Percentiles rank a stretch among this genome's conserved stretches.
These are phyloP conservation scores for Ammodytes marinus DNA, from an alignment of 2,113 vertebrate species.

Conservation along the genomic window DNA sequence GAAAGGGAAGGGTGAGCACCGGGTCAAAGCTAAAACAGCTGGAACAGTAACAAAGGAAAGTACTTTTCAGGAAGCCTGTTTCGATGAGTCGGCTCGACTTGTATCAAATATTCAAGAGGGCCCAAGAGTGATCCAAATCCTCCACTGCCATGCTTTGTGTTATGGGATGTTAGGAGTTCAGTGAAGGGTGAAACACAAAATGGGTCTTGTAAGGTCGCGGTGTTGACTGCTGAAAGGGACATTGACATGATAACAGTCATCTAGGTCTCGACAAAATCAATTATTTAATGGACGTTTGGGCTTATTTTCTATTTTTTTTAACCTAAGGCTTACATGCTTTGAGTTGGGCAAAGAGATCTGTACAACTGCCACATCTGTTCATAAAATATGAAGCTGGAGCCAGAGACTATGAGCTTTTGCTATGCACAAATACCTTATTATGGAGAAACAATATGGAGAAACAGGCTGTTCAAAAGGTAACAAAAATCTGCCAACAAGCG, in stretches of 20 bases:
- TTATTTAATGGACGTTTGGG: no score
- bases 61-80: slow-evolving; percentile 47
- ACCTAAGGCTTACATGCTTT: background rate
- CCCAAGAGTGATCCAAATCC: slow-evolving; percentile 5
- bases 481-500: no score
- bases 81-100: slow-evolving; percentile 35
- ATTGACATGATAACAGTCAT: background rate
- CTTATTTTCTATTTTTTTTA: no score
- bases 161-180: background rate
- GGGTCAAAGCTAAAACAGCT: slow-evolving; percentile 45
- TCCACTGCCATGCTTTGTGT: background rate
- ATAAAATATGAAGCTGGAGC: background rate
- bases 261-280: no score
- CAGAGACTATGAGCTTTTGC: no score
- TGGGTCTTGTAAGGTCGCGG: slow-evolving; percentile 9
- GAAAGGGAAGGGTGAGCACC: slow-evolving; percentile 16
- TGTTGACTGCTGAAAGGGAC: background rate
- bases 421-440: no score
- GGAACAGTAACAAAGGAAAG: slow-evolving; percentile 54
- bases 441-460: no score
- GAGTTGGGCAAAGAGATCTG: background rate
- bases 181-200: background rate
- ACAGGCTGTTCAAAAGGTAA: no score
- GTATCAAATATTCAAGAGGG: slow-evolving; percentile 28
- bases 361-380: background rate